Base-by-base conservation (phyloP, 2,888 invertebrate species). In the Brenthis ino region DNA sequence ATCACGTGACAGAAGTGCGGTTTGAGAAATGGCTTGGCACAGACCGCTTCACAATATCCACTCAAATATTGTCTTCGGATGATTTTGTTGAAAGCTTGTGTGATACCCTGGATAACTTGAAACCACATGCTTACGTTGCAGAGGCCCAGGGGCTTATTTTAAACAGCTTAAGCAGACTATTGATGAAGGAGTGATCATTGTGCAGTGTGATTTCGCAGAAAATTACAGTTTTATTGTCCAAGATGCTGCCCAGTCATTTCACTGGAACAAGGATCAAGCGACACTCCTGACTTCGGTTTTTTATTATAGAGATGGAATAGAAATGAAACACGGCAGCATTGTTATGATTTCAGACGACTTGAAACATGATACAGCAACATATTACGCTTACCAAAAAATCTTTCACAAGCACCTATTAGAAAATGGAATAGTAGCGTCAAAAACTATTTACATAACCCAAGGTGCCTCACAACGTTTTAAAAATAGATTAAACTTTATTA, bases 1-100 rank as follows among this genome's bases (percentile, higher is more conserved):
- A 74, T 65, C 67, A 70, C 68, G 68, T 75, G 2, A 73, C 72
- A 56, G 37, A 65, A 12, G 69, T 76, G 28, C 72, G 69, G 65
- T 74, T 68, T 67, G 61, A 74, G 37, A 68, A 57, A 71, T 74
- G 73, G 72, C 8, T 37, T 37, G 57, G 57, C 33, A 57, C 57
- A 37, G 57, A 57, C 37, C 37, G 37, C n/a, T 37, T 37, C 57
- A 57, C 37, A 8, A 33, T 43, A 20, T 68, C 71, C 51, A 75
- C 74, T 68, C 72, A 71, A 54, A 65, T 72, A 43, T 69, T 53
- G 53, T 63, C 74, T 16, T 56, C 72, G 43, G 74, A 74, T 68
- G 37, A 57, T 66, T 74, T 75, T 70, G 70, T 72, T 5, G 70
- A 74, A 28, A 2, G n/a, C 0, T 68, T 75, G 12, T 72, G 71